These are phyloP conservation scores for Proales similis DNA, from an alignment of 1,140 invertebrate species.

Conservation along the genomic window DNA sequence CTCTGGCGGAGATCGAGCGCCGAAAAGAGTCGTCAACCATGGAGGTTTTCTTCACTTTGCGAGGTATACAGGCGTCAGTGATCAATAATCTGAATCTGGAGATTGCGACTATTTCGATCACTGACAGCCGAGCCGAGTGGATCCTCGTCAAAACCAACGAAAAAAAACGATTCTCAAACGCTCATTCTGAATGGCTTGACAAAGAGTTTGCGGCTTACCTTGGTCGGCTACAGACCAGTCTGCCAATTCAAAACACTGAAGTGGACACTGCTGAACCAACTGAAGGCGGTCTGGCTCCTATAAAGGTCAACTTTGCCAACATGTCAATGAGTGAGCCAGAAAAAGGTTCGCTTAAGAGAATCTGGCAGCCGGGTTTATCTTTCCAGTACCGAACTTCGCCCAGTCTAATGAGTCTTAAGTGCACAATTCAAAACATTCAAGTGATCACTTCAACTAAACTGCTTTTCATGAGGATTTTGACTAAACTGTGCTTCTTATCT, in stretches of 20 bases:
- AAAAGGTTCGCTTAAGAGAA: not conserved
- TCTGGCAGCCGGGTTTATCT: slow-evolving; percentile 3
- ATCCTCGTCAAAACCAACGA: slow-evolving; percentile 57
- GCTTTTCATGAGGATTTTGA: too few relatives aligned
- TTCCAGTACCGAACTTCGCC: slow-evolving; percentile 19
- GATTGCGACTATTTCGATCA: slow-evolving; percentile 62
- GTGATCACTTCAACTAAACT: too few relatives aligned
- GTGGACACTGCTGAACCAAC: not conserved
- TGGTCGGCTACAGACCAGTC: too few relatives aligned
- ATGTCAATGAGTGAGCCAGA: slow-evolving; percentile 18
- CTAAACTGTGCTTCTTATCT: too few relatives aligned
- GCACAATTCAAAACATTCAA: slow-evolving; percentile 10
- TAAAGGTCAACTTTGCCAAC: slow-evolving; percentile 4
- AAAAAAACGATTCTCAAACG: slow-evolving; percentile 8
- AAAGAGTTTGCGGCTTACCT: not conserved
- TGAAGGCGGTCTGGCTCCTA: not conserved
- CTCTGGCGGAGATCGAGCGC: slow-evolving; percentile 63
- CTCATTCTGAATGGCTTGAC: slow-evolving; percentile 27
- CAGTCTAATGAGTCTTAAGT: slow-evolving; percentile 25
- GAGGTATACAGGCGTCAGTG: slow-evolving; percentile 64
- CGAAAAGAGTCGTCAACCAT: slow-evolving; percentile 62
- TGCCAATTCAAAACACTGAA: not conserved
- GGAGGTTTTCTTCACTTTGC: slow-evolving; percentile 65
- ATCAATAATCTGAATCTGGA: slow-evolving; percentile 56
- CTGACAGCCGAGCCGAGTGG: slow-evolving; percentile 67